Evolutionary conservation across 2,113 vertebrate genomes (phyloP), one percentile per base, ranked within the genome.

Genomic region (Gymnorhina tibicen): DNA sequence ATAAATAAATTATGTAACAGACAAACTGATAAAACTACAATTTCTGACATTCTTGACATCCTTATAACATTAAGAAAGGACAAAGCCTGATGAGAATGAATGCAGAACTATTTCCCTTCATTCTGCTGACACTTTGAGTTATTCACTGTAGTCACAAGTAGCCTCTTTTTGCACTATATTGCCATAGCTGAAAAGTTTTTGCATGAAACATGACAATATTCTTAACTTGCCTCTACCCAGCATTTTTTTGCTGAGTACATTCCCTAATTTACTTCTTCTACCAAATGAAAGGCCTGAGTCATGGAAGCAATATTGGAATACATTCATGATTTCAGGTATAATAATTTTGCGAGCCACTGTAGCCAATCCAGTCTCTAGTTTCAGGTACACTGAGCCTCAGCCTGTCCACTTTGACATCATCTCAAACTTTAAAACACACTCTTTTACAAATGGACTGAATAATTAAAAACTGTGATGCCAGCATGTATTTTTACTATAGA

Each of bases 1-100:
- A 94, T 27, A 95, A 95, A 93, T 78, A 64, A 94, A 96, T 89
- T 90, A 88, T 85, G 58, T 85, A 95, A 88, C 32, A 95, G 63
- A 52, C 30, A 95, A 95, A 88, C 26, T 68, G 33, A 80, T 77
- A 96, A 96, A 94, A 82, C 75, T 73, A 42, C 41, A 42, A 13
- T 75, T 84, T 96, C 64, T 85, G 92, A 92, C 55, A 78, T 91
- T 78, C 82, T 85, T 90, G n/a, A 73, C 44, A 74, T 64, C 62
- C 50, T 96, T 92, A 53, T 91, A 64, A 84, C 77, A 82, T 70
- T 95, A 93, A 70, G 46, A 85, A 59, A 93, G 58, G 69, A 93
- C 50, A 97, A 96, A 95, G 44, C 24, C 41, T 87, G 24, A 95
- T 86, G 73, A 87, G 32, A 96, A 85, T 69, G 78, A 97, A 82